Conservation (phyloP, 2,888 invertebrate species). For the Xylocampa areola region DNA sequence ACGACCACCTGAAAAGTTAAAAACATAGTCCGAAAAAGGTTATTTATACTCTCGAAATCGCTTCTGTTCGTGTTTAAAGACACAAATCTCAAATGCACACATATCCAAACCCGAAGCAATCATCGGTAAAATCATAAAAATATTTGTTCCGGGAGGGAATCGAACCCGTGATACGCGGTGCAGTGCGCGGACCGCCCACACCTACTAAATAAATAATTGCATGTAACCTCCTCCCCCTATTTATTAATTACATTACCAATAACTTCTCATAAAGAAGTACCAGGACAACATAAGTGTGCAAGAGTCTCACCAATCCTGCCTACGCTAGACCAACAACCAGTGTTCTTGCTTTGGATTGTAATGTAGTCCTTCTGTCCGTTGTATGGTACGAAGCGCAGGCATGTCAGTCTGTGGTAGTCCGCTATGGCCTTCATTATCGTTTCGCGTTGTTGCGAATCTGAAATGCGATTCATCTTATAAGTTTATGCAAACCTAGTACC, state of each 20-base stretch:
- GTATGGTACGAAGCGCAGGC: conserved; percentile 93
- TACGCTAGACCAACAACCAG: conserved; percentile 95
- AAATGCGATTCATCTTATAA: conserved; percentile 1
- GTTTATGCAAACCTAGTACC: conserved; percentile 11
- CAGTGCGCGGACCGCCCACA: no score
- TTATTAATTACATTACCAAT: no score
- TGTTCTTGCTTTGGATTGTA: conserved; percentile 91
- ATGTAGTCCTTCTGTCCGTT: conserved; percentile 92
- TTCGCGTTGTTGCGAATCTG: conserved; percentile 89
- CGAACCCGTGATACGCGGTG: no score
- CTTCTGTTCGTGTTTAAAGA: no score
- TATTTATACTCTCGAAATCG: no score
- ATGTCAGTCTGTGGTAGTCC: conserved; percentile 93
- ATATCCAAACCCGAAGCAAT: no score
- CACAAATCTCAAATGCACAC: no score
- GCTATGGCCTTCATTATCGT: conserved; percentile 92
- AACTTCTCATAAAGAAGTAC: no score
- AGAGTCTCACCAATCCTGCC: conserved; percentile 90
- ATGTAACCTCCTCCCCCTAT: no score
- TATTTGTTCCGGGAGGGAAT: no score
- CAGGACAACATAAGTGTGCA: not conserved
- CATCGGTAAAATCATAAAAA: no score
- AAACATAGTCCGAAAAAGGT: not conserved
- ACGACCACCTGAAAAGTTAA: conserved; percentile 75
- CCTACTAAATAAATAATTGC: no score